Evolutionary conservation across 2,797 vertebrate genomes (phyloP), one percentile per base, ranked within the genome.

Genomic region (Neosilurus mollespiculum): DNA sequence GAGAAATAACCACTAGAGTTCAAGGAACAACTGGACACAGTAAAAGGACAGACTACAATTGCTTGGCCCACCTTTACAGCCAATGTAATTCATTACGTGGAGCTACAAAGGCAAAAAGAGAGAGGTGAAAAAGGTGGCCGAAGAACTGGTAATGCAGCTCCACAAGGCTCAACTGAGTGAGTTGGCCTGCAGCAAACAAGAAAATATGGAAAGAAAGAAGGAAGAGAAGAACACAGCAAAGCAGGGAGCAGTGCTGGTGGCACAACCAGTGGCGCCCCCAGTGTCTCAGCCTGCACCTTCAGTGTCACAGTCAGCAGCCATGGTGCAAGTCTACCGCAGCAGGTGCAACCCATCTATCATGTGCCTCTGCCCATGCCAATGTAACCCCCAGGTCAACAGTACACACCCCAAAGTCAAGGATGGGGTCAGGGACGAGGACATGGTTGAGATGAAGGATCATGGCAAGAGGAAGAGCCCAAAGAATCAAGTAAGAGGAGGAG

Each of bases 221-320:
- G n/a, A n/a, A n/a, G n/a, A n/a, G 8, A 61, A 66, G 3, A 34
- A 0, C 0, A 4, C 16, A 9, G 30, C 30, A 43, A 15, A 43
- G 4, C 65, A 66, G 9, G 30, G 5, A 0, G 65, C 65, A 6
- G 14, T 15, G 1, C 5, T 66, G 15, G 65, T 34, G 15, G 24
- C 30, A 64, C 12, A 0, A 2, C 4, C 14, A 14, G 0, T 12
- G 4, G 2, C 3, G 14, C 61, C 11, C 2, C 2, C 64, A 66
- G 14, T 4, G n/a, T 0, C 12, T 34, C 12, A 15, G 1, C 11
- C 14, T 1, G 0, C 64, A 15, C 2, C n/a, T n/a, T n/a, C n/a
- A n/a, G n/a, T n/a, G n/a, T n/a, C n/a, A n/a, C n/a, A n/a, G n/a
- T n/a, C n/a, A n/a, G n/a, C n/a, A n/a, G n/a, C n/a, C n/a, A n/a